Base-by-base conservation (phyloP, 2,888 invertebrate species). In the Steinernema scapterisci region DNA sequence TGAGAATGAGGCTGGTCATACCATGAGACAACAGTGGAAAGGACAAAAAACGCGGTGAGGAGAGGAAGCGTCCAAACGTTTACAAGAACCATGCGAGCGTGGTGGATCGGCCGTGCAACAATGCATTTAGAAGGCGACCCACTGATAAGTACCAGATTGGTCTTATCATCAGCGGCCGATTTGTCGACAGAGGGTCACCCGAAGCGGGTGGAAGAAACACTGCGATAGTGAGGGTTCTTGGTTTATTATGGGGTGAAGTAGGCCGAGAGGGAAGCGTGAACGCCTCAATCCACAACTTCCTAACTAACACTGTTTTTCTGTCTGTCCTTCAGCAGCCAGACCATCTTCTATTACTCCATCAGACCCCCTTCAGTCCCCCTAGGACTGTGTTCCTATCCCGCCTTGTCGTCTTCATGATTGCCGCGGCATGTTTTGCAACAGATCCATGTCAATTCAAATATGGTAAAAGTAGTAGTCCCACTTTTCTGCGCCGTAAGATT, bases 11-110 rank as follows among this genome's bases (percentile, higher is more conserved):
- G 45, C 45, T 44, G 16, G 16, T 44, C 45, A 3, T 48, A 48
- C 48, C 48, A 48, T n/a, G 48, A 48, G n/a, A 48, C 16, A 16
- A 63, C 63, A 25, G 63, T 63, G 21, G 25, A 25, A 1, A 31
- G 11, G 31, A 63, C 27, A 7, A 63, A 13, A 11, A 63, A 63
- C 9, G 38, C 25, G 1, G 63, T 63, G 16, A 63, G 16, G 3
- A 63, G 63, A 11, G 63, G 63, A 31, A 63, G 27, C 7, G 27
- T 31, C 63, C 63, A 63, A 25, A 63, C 63, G 31, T 63, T 63
- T 27, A 63, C 63, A 13, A 63, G 63, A 52, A 52, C 52, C 63
- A 63, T 63, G 11, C 7, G 38, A 31, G 63, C 27, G 63, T 63
- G 63, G 63, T 16, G 38, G 63, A 11, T 21, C 63, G 31, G 31